Conservation (phyloP, 2,888 invertebrate species). For the Oscheius sp. region DNA sequence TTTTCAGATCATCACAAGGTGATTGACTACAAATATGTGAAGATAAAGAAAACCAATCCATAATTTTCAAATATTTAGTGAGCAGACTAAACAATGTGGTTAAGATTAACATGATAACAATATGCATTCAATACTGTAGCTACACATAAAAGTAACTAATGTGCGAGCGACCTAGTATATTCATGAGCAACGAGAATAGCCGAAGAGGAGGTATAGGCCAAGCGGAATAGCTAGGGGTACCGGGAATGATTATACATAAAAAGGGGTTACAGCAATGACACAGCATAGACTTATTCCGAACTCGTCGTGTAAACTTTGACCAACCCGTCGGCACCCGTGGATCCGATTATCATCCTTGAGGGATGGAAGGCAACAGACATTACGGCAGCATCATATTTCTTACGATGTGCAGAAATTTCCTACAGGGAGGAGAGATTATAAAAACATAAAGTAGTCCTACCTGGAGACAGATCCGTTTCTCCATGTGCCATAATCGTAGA, state of each 20-base stretch:
- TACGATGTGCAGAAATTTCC: conserved; percentile 98
- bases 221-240: conserved; percentile 1
- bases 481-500: conserved; percentile 76
- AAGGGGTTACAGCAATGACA: conserved; percentile 1
- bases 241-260: conserved; percentile 26
- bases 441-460: conserved; percentile 43
- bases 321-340: conserved; percentile 96
- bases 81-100: neutral
- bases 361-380: conserved; percentile 99
- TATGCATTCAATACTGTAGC: neutral
- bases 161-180: neutral
- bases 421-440: too few relatives aligned
- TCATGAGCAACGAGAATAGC: conserved; percentile 6
- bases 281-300: conserved; percentile 25
- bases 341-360: conserved; percentile 95
- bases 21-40: neutral
- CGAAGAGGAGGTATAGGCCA: neutral
- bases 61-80: neutral
- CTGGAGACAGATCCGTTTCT: conserved; percentile 98
- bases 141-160: neutral
- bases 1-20: conserved; percentile 4
- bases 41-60: neutral
- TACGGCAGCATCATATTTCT: conserved; percentile 99
- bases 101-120: neutral
- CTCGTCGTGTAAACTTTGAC: conserved; percentile 81